Evolutionary conservation across 2,888 invertebrate species (phyloP).

Genomic region (Blera fallax): DNA sequence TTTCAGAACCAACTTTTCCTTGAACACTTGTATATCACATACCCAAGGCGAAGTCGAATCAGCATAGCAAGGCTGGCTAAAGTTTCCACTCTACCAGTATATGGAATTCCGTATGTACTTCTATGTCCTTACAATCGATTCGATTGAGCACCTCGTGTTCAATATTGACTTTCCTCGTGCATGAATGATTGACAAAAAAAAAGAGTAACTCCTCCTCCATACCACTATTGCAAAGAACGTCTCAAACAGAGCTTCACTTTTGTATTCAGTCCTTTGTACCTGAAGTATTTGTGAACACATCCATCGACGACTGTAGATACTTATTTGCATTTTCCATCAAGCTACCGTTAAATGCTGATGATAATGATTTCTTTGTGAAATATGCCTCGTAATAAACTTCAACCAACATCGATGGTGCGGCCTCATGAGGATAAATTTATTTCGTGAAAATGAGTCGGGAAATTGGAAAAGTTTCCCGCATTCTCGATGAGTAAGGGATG

Average conservation of each 20-base stretch:
- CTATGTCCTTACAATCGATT: neutral
- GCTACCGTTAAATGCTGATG: conserved; percentile 19
- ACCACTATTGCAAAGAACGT: neutral
- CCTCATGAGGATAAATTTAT: neutral
- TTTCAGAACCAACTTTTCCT: conserved; percentile 28
- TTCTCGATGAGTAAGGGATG: neutral
- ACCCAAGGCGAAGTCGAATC: conserved; percentile 4
- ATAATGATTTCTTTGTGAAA: conserved; percentile 11
- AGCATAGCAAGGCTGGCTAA: neutral
- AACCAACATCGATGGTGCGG: neutral
- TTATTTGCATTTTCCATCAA: conserved; percentile 9
- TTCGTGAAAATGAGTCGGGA: conserved; percentile 25
- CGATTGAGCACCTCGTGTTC: conserved; percentile 23
- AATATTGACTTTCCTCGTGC: conserved; percentile 39
- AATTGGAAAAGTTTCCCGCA: conserved; percentile 39
- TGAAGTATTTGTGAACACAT: conserved; percentile 19
- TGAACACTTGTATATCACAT: conserved; percentile 7
- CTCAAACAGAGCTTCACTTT: neutral
- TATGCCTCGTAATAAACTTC: conserved; percentile 18
- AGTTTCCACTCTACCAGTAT: neutral
- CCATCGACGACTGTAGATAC: too few species aligned
- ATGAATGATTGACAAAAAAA: conserved; percentile 23
- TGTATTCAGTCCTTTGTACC: neutral
- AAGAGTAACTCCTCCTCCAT: neutral
- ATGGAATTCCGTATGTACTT: neutral